Evolutionary conservation across 1,140 invertebrate genomes (phyloP).

Genomic region (Papilio dardanus): DNA sequence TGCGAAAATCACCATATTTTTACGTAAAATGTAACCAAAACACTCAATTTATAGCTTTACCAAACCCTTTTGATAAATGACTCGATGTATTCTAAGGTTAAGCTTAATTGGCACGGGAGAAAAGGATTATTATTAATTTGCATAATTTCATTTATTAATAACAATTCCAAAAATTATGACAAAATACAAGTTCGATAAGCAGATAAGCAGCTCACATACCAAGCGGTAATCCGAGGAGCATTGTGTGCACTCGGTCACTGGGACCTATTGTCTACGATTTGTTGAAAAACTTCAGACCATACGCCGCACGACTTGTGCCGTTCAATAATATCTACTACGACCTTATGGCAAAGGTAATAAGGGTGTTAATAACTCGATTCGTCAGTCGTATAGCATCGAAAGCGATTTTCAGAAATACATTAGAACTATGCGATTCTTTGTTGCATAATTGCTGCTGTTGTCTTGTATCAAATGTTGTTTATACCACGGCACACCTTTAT

Average conservation of each 20-base stretch:
- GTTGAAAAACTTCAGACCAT: constrained; percentile 47
- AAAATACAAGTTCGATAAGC: background rate
- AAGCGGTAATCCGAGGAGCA: constrained; percentile 29
- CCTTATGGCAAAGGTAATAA: background rate
- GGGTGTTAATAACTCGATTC: background rate
- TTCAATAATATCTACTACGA: background rate
- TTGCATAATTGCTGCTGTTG: constrained; percentile 16
- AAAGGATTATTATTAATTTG: no score
- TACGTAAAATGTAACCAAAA: no score
- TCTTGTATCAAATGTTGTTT: constrained; percentile 12
- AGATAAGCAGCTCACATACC: constrained; percentile 5
- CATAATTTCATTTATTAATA: no score
- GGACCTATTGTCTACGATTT: constrained; percentile 51
- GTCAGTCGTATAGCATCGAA: background rate
- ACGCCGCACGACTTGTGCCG: background rate
- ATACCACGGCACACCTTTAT: background rate
- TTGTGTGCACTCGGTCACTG: constrained; percentile 48
- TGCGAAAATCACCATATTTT: no score
- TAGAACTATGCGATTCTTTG: constrained; percentile 34
- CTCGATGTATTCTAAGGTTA: no score
- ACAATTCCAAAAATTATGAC: no score
- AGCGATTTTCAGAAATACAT: constrained; percentile 41
- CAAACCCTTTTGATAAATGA: no score
- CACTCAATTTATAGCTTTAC: no score
- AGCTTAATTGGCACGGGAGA: no score